A percentile compares a stretch with the other conserved stretches of the same genome.
phyloP scores from a whole-genome alignment of 1,140 invertebrate genomes.

The Manduca sexta region DNA sequence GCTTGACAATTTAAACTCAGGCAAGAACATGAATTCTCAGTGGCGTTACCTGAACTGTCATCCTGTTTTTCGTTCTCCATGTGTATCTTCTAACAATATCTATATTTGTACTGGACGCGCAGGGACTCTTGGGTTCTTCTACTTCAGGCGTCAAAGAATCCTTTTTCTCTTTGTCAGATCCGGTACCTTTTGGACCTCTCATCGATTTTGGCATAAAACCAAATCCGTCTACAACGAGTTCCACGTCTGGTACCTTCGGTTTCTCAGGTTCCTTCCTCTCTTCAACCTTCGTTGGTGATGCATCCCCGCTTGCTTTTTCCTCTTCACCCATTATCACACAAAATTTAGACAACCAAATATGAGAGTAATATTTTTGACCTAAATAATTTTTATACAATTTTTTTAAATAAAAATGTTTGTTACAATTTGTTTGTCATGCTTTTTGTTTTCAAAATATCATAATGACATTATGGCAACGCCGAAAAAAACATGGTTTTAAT shows the following conservation, averaged over 20 bases:
- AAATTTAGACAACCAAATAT: constrained; percentile 28
- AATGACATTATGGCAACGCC: background rate
- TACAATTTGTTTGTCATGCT: constrained; percentile 14
- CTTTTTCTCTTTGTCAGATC: background rate
- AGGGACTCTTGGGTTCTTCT: constrained; percentile 26
- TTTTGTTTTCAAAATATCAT: constrained; percentile 4
- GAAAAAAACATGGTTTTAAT: background rate
- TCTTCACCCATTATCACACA: constrained; percentile 45
- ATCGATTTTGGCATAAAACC: constrained; percentile 52
- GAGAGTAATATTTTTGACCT: constrained; percentile 4
- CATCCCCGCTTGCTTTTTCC: constrained; percentile 32
- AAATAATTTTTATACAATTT: constrained; percentile 18
- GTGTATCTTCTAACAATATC: constrained; percentile 75
- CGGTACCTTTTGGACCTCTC: background rate
- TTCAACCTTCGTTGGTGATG: constrained; percentile 1
- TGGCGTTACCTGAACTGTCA: constrained; percentile 76
- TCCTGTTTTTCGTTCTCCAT: constrained; percentile 76
- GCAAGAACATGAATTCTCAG: constrained; percentile 2
- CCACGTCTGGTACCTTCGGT: constrained; percentile 45
- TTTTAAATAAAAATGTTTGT: constrained; percentile 17
- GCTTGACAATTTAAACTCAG: too few relatives aligned
- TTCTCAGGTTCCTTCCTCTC: constrained; percentile 18
- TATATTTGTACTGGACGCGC: constrained; percentile 53
- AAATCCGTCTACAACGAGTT: constrained; percentile 56
- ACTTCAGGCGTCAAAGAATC: background rate